phyloP scores from a whole-genome alignment of 2,113 vertebrate genomes.

The Candoia aspera region DNA sequence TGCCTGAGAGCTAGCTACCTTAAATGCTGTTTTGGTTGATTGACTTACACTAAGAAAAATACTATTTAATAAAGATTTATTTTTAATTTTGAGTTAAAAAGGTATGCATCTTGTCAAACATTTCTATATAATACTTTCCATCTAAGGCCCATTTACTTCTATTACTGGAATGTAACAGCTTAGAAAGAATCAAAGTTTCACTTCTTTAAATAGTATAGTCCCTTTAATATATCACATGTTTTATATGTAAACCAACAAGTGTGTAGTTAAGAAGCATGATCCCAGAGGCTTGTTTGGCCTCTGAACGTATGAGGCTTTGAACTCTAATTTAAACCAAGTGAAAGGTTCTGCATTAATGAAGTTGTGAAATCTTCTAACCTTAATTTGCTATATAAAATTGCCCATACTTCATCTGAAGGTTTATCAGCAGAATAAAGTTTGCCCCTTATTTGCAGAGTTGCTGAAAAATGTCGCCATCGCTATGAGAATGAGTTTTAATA shows the following conservation, averaged over 20 bases:
- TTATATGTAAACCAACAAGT: not conserved
- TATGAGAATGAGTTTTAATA: constrained; percentile 65
- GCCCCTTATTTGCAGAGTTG: constrained; percentile 65
- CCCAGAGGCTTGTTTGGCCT: not conserved
- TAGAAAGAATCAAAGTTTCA: not conserved
- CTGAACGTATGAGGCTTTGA: not conserved
- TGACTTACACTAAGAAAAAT: not conserved
- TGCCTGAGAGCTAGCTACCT: not conserved
- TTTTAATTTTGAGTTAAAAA: not conserved
- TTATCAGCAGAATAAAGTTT: constrained; percentile 73
- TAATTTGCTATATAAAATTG: constrained; percentile 77
- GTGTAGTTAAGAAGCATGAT: not conserved
- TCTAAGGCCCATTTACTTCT: not conserved
- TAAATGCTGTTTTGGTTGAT: not conserved
- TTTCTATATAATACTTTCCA: not conserved
- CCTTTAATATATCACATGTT: not conserved
- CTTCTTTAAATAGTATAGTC: not conserved
- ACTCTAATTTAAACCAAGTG: not conserved
- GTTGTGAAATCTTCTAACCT: constrained; percentile 68
- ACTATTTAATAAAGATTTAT: not conserved
- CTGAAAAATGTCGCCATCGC: constrained; percentile 70
- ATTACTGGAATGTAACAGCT: not conserved
- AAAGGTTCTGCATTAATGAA: constrained; percentile 72
- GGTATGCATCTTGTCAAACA: not conserved
- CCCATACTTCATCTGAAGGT: constrained; percentile 68